Base-by-base conservation (phyloP, 64 coral and sea anemone genomes). In the Porites australiensis region DNA sequence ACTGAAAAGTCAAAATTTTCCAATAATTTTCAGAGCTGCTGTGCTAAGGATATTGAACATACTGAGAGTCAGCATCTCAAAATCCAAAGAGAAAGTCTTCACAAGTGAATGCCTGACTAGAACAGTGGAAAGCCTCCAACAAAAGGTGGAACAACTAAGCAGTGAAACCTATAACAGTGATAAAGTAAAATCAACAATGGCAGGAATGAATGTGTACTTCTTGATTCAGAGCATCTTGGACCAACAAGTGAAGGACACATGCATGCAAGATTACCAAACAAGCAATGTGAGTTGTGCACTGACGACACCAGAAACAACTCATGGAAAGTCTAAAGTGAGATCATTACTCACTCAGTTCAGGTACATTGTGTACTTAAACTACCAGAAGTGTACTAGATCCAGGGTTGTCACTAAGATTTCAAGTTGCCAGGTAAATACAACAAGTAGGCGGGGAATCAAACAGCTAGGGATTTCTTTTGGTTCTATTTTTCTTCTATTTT, bases 281-380 rank as follows among this genome's bases (percentile, higher is more conserved):
- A 77, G 57, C 12, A 89, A 94, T 6, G 23, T 98, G 44, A 86
- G 83, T 20, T 88, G 50, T 63, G 89, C 74, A 72, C 79, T 98
- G 22, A 92, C 18, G 27, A 95, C 96, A 74, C 96, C 96, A 63
- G 72, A 88, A 70, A 86, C 69, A 9, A 50, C 74, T 54, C 76
- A 92, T 8, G 83, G 95, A 71, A 79, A 67, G 51, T 89, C 87
- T 19, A 89, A 94, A 79, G 64, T 74, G 44, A 87, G 86, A 12
- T 97, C 95, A 22, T 15, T 91, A 43, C 60, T 97, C 3, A 94
- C 74, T 11, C 91, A 97, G 63, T 97, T 97, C 89, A 94, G 92
- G 95, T 97, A 97, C 13, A 14, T n/a, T 14, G n/a, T 6, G 73
- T 69, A 22, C 12, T 50, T 51, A 16, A 37, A 37, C 27, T 37